Percentiles rank a stretch among this genome's conserved stretches.
phyloP scores from a whole-genome alignment of 1,140 invertebrate species.

The Rhagoletis zephyria region DNA sequence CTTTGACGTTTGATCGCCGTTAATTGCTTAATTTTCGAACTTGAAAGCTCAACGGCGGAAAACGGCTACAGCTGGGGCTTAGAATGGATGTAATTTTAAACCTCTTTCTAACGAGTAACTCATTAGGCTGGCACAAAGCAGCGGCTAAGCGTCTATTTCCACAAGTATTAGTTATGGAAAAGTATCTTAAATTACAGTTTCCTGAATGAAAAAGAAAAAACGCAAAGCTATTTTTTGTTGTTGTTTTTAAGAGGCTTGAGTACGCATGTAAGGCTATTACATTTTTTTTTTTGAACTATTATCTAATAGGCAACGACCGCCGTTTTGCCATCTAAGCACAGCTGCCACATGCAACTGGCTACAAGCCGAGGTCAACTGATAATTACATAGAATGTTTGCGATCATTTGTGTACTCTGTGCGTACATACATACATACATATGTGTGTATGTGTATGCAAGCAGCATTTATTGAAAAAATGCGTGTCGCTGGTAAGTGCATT shows the following conservation, averaged over 20 bases:
- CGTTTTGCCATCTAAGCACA: not conserved
- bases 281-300: not conserved
- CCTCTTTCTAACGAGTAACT: constrained; percentile 10
- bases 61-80: not conserved
- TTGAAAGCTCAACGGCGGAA: not conserved
- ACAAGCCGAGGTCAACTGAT: not conserved
- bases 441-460: not conserved
- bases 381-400: not conserved
- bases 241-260: too few relatives aligned
- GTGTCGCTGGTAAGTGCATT: constrained; percentile 48
- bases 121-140: not conserved
- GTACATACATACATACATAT: not conserved
- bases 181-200: not conserved
- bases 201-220: not conserved
- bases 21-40: constrained; percentile 16
- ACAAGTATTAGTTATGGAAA: not conserved
- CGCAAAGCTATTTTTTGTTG: too few relatives aligned
- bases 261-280: not conserved
- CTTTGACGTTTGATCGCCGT: not conserved
- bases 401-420: not conserved
- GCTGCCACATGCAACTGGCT: not conserved
- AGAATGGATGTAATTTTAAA: constrained; percentile 13
- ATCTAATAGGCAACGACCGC: not conserved
- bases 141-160: not conserved
- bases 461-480: constrained; percentile 20